Evolutionary conservation across 1,140 invertebrate genomes (phyloP).

Genomic region (Ips typographus): DNA sequence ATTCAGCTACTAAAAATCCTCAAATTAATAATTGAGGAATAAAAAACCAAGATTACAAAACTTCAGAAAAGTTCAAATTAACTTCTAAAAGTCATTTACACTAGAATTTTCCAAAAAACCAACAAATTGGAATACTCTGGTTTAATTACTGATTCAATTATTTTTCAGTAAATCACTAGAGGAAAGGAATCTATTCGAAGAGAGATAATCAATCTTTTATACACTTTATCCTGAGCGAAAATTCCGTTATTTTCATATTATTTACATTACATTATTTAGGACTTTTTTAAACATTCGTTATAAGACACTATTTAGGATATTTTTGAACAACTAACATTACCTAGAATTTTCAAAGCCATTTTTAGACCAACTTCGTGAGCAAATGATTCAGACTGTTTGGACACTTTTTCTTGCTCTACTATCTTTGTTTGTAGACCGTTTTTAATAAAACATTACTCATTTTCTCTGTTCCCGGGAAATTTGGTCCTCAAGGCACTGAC

Average conservation of each 20-base stretch:
- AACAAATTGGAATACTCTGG: constrained; percentile 1
- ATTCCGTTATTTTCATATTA: neutral
- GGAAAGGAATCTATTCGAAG: constrained; percentile 10
- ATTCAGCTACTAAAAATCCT: neutral
- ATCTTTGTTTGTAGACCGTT: too few species aligned
- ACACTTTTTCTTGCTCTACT: too few species aligned
- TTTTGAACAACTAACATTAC: neutral
- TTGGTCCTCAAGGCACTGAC: too few species aligned
- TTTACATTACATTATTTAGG: neutral
- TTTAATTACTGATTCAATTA: constrained; percentile 18
- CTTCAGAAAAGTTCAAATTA: neutral
- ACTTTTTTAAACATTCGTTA: neutral
- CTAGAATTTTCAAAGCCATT: too few species aligned
- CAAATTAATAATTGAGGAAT: neutral
- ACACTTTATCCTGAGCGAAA: neutral
- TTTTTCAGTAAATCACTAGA: constrained; percentile 10
- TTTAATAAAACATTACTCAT: too few species aligned
- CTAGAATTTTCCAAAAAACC: constrained; percentile 2
- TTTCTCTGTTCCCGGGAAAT: too few species aligned
- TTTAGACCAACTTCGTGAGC: too few species aligned
- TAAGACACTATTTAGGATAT: neutral
- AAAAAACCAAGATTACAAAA: neutral
- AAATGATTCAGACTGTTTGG: too few species aligned
- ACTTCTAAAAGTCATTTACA: neutral
- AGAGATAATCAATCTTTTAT: constrained; percentile 14